Evolutionary conservation across 2,888 invertebrate species (phyloP).

Genomic region (Acrobasis suavella): DNA sequence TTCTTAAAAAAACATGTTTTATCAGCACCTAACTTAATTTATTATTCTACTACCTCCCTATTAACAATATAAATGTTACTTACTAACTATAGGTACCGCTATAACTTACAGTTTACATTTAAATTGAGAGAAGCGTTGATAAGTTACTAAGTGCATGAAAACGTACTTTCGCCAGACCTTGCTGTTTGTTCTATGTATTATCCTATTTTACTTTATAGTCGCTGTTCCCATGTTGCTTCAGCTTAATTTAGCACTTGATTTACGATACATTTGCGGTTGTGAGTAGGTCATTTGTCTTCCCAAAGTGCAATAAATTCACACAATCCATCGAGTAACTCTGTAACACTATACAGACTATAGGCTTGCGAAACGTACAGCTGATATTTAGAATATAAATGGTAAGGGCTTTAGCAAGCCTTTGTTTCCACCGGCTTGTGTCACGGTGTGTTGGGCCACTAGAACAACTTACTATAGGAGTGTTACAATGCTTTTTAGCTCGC

Average conservation of each 20-base stretch:
- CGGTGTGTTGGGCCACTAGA: constrained; percentile 36
- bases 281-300: constrained; percentile 16
- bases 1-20: too few species aligned
- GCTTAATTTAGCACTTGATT: constrained; percentile 17
- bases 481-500: background rate
- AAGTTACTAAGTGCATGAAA: too few species aligned
- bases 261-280: constrained; percentile 7
- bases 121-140: too few species aligned
- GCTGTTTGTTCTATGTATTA: background rate
- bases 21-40: too few species aligned
- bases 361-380: constrained; percentile 42
- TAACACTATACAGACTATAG: constrained; percentile 33
- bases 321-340: constrained; percentile 26
- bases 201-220: background rate
- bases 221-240: constrained; percentile 5
- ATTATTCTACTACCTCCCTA: too few species aligned
- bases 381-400: constrained; percentile 56
- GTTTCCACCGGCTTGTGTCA: constrained; percentile 39
- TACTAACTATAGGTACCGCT: too few species aligned
- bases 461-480: constrained; percentile 25
- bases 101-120: too few species aligned
- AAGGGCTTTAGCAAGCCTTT: constrained; percentile 49
- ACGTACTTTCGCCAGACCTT: background rate
- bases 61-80: too few species aligned
- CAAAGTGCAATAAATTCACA: constrained; percentile 24